Base-by-base conservation (phyloP, 37 sponge, comb jelly and placozoan species). In the Tethya wilhelma region DNA sequence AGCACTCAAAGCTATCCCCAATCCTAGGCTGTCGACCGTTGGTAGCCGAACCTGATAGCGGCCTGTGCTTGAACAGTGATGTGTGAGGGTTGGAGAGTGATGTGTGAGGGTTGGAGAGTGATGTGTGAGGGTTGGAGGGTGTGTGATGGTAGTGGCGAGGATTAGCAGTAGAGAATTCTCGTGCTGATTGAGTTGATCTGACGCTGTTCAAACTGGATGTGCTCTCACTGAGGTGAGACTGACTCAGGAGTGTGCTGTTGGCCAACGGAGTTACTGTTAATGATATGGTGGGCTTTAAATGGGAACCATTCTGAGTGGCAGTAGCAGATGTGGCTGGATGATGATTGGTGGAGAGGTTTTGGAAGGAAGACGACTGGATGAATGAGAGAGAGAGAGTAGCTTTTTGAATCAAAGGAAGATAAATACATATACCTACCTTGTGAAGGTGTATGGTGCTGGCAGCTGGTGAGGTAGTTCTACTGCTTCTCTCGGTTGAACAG, bases 191-290 rank as follows among this genome's bases (percentile, higher is more conserved):
- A 11, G 74, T 43, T 17, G 84, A 84, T 42, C 63, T 73, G 39
- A 74, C 37, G 36, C 75, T 74, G 38, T 41, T 58, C 38, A 83
- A 31, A 31, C 83, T 83, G 1, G 74, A 44, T 60, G 44, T 83
- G 71, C 83, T 83, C 5, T 34, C 67, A 23, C 59, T 67, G 31
- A 73, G 56, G 65, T 38, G 71, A 34, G 64, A 63, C 31, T 41
- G 64, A 20, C 44, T 60, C 39, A 77, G 46, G 28, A 77, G 64
- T 30, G 77, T 40, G 64, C 64, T 77, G 65, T 59, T 62, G 64
- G 64, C 64, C 0, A 62, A 20, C 23, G 63, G 64, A 4, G 64
- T 38, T 33, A 38, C 37, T 68, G 34, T 22, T 68, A 23, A 20
- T 28, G 45, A 23, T 7, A 17, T 12, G 28, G 53, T 4, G 60